Percentiles rank a stretch among this genome's conserved stretches.
phyloP scores from a whole-genome alignment of 2,113 vertebrate genomes.

The Alosa alosa region DNA sequence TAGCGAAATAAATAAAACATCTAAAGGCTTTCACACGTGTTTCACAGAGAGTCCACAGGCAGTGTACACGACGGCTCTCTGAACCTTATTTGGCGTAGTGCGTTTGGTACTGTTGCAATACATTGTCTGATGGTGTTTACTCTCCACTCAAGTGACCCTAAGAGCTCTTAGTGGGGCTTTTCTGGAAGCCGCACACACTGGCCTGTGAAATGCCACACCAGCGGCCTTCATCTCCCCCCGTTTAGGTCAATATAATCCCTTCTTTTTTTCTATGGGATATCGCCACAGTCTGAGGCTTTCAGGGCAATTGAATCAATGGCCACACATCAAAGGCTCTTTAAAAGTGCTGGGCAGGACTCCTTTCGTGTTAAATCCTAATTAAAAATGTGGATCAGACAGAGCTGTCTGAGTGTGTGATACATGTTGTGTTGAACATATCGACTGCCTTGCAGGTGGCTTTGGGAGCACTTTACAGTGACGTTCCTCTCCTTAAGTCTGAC shows the following conservation, averaged over 20 bases:
- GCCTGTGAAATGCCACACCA: conserved; percentile 17
- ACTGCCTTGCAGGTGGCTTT: not conserved
- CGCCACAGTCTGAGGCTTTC: conserved; percentile 34
- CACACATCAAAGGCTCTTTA: conserved; percentile 35
- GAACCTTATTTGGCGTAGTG: not conserved
- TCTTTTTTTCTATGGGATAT: conserved; percentile 7
- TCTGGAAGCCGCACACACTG: not conserved
- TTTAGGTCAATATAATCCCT: not conserved
- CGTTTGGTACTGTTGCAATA: not conserved
- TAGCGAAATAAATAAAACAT: not conserved
- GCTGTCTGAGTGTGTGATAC: conserved; percentile 47
- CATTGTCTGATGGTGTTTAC: conserved; percentile 2
- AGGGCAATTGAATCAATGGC: conserved; percentile 39
- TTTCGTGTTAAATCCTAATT: not conserved
- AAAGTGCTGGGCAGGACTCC: conserved; percentile 18
- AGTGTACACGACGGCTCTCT: not conserved
- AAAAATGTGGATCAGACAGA: conserved; percentile 30
- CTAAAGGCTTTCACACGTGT: not conserved
- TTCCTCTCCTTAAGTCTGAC: not conserved
- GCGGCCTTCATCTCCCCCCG: conserved; percentile 25
- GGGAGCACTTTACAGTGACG: not conserved
- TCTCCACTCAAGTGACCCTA: conserved; percentile 2
- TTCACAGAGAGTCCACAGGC: not conserved
- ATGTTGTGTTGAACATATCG: not conserved
- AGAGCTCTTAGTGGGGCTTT: not conserved